Evolutionary conservation across 2,113 vertebrate genomes (phyloP), one percentile per base, ranked within the genome.

Genomic region (Gavia stellata): DNA sequence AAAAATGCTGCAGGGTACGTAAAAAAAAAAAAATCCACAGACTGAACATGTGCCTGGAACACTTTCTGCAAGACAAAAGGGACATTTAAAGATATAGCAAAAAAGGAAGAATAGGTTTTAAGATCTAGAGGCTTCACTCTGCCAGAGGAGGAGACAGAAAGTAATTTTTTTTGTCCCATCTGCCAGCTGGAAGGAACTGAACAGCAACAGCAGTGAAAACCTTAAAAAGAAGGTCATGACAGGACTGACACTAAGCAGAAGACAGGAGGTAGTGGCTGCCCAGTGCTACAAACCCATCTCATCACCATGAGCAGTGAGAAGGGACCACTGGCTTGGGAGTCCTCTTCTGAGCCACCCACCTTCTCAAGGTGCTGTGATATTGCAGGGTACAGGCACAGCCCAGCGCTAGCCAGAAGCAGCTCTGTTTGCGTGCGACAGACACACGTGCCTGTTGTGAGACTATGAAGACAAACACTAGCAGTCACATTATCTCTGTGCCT

Each of bases 31-130:
- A 80, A 88, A 49, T 65, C 79, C 4, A 14, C 71, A 90, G 96
- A 78, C 75, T 63, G 63, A 81, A 83, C 62, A 92, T 83, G 67
- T 92, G 82, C 71, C 88, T 94, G 91, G 75, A 94, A 95, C 58
- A 52, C 38, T 84, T 89, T 83, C 81, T 55, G 72, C 86, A 81
- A 97, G 91, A 92, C 89, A 95, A 96, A 96, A 87, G 91, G 72
- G 91, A 92, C 80, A 78, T 94, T 95, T 81, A 91, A 70, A 96
- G 93, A 91, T 86, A 94, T 92, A 74, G 67, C 26, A 83, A 86
- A 63, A 74, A 81, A 92, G 87, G 19, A 86, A 89, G 34, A 86
- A 88, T 58, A 63, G 86, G n/a, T 73, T 95, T 92, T 92, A 74
- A 96, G 89, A 94, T 92, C 89, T 74, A 55, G 83, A 92, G 75